These are phyloP conservation scores for Heteromormyrus szaboi DNA, from an alignment of 2,797 vertebrate genomes.

Conservation along the genomic window DNA sequence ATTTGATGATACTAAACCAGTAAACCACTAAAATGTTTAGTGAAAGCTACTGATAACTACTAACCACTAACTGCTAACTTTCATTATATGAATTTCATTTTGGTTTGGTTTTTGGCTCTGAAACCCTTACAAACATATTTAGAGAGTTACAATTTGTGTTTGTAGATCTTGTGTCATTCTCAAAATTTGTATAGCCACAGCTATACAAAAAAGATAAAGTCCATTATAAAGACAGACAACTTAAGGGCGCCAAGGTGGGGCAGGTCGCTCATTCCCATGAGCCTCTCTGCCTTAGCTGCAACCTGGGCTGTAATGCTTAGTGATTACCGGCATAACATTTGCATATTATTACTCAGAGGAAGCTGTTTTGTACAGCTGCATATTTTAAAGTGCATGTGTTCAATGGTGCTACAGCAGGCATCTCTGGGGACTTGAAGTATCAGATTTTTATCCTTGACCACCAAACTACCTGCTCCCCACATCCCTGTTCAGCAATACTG, in stretches of 20 bases:
- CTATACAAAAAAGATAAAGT: neutral
- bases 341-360: neutral
- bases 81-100: neutral
- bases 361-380: neutral
- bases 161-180: neutral
- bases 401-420: neutral
- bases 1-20: neutral
- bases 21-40: neutral
- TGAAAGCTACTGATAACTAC: neutral
- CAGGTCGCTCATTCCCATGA: neutral
- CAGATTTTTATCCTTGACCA: neutral
- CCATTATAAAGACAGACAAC: neutral
- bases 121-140: neutral
- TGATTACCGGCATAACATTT: neutral
- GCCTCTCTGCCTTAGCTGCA: neutral
- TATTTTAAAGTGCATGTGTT: neutral
- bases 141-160: neutral
- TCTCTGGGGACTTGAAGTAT: neutral
- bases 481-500: neutral
- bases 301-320: neutral
- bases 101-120: neutral
- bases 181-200: neutral
- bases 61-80: neutral
- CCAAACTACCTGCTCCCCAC: neutral
- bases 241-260: neutral